These are phyloP conservation scores for Galeruca laticollis DNA, from an alignment of 2,888 invertebrate genomes.

Conservation along the genomic window DNA sequence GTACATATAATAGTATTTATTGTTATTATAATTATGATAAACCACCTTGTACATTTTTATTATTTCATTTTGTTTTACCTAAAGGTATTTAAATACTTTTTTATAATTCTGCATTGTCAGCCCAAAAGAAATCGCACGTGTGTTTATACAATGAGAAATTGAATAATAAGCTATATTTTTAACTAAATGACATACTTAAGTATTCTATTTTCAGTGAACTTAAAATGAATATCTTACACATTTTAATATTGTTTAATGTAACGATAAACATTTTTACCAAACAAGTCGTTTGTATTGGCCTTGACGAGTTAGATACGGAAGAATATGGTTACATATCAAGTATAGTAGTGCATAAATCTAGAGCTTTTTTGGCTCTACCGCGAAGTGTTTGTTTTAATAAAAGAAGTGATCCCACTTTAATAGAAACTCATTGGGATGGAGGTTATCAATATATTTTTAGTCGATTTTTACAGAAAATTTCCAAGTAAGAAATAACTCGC, in stretches of 20 bases:
- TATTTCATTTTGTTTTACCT: neutral
- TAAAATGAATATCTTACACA: neutral
- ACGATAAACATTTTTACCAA: neutral
- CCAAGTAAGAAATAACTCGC: neutral
- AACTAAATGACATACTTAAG: neutral
- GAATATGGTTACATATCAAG: conserved; percentile 60
- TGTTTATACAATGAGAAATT: neutral
- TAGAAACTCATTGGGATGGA: conserved; percentile 64
- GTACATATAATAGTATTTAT: too few relatives aligned
- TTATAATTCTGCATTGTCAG: neutral
- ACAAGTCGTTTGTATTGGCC: conserved; percentile 47
- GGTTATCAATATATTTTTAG: conserved; percentile 56
- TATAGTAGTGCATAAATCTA: conserved; percentile 63
- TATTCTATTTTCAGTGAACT: neutral
- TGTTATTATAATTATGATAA: too few relatives aligned
- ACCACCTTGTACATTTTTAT: too few relatives aligned
- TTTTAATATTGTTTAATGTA: neutral
- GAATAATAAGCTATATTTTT: neutral
- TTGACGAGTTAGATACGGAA: conserved; percentile 52
- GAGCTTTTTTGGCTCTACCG: conserved; percentile 65
- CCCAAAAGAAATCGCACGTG: neutral
- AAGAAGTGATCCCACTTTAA: conserved; percentile 59
- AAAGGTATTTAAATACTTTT: neutral
- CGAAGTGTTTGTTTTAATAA: conserved; percentile 59
- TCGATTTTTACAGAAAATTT: conserved; percentile 10